These are phyloP conservation scores for Aphodius sticticus DNA, from an alignment of 2,888 invertebrate species.

Conservation along the genomic window DNA sequence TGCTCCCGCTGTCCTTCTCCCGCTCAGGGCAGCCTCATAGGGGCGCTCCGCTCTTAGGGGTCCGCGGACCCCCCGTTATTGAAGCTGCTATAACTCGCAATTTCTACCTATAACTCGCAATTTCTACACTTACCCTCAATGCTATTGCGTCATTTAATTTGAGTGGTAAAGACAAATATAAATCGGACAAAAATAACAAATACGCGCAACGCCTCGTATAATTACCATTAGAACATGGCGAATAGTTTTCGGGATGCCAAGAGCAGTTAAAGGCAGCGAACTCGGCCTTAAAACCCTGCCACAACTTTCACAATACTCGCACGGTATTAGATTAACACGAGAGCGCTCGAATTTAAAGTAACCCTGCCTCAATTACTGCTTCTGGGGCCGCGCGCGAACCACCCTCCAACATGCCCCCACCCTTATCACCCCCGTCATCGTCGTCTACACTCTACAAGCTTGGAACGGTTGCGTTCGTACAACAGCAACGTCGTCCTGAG, in stretches of 20 bases:
- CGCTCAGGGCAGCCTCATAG: too few relatives aligned
- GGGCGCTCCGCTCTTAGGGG: too few relatives aligned
- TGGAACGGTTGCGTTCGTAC: not conserved
- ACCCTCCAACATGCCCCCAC: not conserved
- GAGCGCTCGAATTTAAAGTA: constrained; percentile 30
- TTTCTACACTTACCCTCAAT: not conserved
- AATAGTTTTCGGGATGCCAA: not conserved
- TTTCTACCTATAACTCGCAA: too few relatives aligned
- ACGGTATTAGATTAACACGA: constrained; percentile 26
- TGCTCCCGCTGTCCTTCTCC: too few relatives aligned
- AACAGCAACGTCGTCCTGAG: not conserved
- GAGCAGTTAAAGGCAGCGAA: not conserved
- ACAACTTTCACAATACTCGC: constrained; percentile 5
- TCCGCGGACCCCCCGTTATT: too few relatives aligned
- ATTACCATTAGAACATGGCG: not conserved
- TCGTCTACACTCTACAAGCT: constrained; percentile 7
- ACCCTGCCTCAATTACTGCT: constrained; percentile 26
- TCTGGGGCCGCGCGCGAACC: constrained; percentile 4
- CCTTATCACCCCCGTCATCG: too few relatives aligned
- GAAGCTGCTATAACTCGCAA: too few relatives aligned
- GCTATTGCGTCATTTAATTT: not conserved
- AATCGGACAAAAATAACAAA: not conserved
- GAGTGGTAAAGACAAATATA: not conserved
- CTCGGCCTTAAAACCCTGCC: not conserved
- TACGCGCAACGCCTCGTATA: not conserved